Conservation (phyloP, 2,797 vertebrate species). For the Squalus acanthias region DNA sequence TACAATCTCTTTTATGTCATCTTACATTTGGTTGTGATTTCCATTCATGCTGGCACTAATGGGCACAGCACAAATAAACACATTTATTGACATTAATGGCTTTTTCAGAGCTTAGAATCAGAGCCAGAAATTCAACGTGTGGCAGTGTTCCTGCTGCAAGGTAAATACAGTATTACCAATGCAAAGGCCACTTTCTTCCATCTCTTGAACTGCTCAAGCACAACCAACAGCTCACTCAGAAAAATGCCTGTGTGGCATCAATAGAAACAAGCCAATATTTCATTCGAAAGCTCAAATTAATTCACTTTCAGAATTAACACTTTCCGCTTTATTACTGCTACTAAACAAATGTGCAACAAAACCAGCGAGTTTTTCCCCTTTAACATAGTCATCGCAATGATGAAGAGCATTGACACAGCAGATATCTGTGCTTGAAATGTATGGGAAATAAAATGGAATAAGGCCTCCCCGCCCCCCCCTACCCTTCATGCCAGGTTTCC, state of each 20-base stretch:
- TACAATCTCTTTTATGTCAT: neutral
- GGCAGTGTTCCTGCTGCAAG: neutral
- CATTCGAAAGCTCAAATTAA: neutral
- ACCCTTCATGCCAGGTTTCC: neutral
- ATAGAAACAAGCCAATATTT: neutral
- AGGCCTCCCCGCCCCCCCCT: no score
- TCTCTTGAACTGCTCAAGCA: neutral
- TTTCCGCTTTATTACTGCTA: neutral
- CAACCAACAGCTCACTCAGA: neutral
- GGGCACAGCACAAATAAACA: neutral
- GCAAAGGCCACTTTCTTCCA: neutral
- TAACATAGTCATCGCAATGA: neutral
- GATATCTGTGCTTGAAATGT: neutral
- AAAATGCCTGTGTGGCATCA: neutral
- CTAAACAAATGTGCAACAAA: neutral
- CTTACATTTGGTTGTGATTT: neutral
- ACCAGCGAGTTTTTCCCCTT: neutral
- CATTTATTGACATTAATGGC: neutral
- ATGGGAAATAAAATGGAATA: neutral
- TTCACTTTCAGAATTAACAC: neutral
- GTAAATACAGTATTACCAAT: neutral
- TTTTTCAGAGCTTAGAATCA: neutral
- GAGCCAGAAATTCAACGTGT: neutral
- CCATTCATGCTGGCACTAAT: neutral
- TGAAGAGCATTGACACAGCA: neutral